Evolutionary conservation across 2,888 invertebrate genomes (phyloP), one percentile per base, ranked within the genome.

Genomic region (Apoda limacodes): DNA sequence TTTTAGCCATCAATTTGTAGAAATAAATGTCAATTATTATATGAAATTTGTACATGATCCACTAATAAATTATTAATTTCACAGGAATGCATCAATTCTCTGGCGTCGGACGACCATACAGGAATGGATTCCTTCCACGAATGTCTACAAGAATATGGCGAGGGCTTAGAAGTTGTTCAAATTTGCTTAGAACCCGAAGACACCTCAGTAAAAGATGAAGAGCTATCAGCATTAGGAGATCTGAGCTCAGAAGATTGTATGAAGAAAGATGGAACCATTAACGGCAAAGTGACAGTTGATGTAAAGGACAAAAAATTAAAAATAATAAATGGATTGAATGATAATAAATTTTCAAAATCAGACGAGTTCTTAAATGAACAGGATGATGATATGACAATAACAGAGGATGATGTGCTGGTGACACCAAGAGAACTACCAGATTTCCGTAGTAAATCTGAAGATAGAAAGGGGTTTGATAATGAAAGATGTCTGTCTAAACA

Each of bases 41-140:
- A n/a, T n/a, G n/a, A n/a, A n/a, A n/a, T n/a, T n/a, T n/a, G n/a
- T n/a, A n/a, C n/a, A n/a, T n/a, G n/a, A n/a, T n/a, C n/a, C n/a
- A n/a, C n/a, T n/a, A 12, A 14, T 32, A 37, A 30, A 25, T 9
- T 33, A 25, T 30, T 36, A 50, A 41, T 52, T 55, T 52, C 43
- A 43, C 69, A 82, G 82, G 82, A 82, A 63, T 81, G 69, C 45
- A 55, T 81, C 34, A 81, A 82, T 49, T 85, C 85, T 1, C 58
- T 84, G 31, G 83, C 82, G 4, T 84, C 84, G 19, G 85, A 85
- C 33, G 85, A 85, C 44, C 84, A 85, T 48, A 85, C 85, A 1
- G 85, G 85, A 22, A 75, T 85, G 62, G 85, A 86, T 34, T 85
- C 85, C 24, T 86, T 84, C 47, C 85, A 86, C 53, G 85, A 86